Base-by-base conservation (phyloP, 2,113 vertebrate genomes). In the Kryptolebias marmoratus region DNA sequence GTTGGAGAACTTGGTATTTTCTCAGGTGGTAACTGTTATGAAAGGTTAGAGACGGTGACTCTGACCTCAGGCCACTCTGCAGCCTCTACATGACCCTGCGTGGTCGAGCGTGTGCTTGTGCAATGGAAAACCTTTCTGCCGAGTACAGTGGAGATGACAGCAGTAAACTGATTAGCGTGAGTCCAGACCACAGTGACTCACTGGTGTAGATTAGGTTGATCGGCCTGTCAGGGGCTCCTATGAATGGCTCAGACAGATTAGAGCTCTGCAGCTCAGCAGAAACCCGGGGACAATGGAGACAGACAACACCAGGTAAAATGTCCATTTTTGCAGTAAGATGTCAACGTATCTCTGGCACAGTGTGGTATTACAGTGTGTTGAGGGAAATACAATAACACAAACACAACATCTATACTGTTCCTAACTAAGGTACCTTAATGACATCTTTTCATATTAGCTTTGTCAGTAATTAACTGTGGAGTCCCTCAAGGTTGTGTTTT, bases 181-280 rank as follows among this genome's bases (percentile, higher is more conserved):
- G 66, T 58, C 39, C 45, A 69, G 56, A 73, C 47, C 62, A 22
- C 48, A 65, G 73, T 81, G 81, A 82, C 60, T 84, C 79, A 80
- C 69, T 27, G 61, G 49, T 44, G 53, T 61, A 74, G 88, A 81
- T 88, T 84, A 87, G 64, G 22, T 57, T 74, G 18, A 62, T 67
- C 54, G 36, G 70, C 64, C 64, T 57, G 62, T 67, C 54, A 85
- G 32, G 53, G 64, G 59, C 84, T 63, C 22, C 65, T 80, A 44
- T 85, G 77, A 83, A 73, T 84, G 84, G 84, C 87, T 89, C 89
- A 90, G 87, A 89, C 87, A 66, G 90, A 90, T 90, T 90, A 90
- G 48, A 49, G 64, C 54, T 57, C 58, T 57, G 63, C 67, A 47
- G 79, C 73, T 86, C 77, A 80, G 70, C 67, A 71, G 48, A 74